These are phyloP conservation scores for Sebastes schlegelii DNA, from an alignment of 2,113 vertebrate genomes.

Conservation along the genomic window DNA sequence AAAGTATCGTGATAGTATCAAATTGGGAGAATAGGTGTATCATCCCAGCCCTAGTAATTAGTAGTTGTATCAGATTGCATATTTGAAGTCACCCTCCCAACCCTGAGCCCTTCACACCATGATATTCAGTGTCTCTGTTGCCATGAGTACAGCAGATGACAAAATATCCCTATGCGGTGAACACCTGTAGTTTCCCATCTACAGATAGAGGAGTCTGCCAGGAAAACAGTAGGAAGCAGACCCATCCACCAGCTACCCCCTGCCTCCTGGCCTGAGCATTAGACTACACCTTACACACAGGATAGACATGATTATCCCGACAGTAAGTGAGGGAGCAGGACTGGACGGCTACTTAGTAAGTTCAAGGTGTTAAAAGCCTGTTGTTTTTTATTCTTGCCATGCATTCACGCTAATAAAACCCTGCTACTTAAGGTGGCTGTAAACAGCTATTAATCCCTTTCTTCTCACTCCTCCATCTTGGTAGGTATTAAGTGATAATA, in stretches of 20 bases:
- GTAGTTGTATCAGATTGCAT: too few relatives aligned
- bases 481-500: constrained; percentile 18
- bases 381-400: background rate
- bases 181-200: constrained; percentile 31
- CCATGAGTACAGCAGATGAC: constrained; percentile 20
- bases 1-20: too few relatives aligned
- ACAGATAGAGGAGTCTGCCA: constrained; percentile 40
- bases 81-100: too few relatives aligned
- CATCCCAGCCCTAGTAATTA: too few relatives aligned
- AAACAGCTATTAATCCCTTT: constrained; percentile 21
- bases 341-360: background rate
- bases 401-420: background rate
- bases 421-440: background rate
- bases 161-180: background rate
- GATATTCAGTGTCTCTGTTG: constrained; percentile 20
- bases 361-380: constrained; percentile 19
- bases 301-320: background rate
- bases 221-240: constrained; percentile 29
- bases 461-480: background rate
- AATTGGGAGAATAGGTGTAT: too few relatives aligned
- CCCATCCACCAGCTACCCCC: background rate
- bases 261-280: constrained; percentile 15
- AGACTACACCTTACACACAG: background rate
- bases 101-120: background rate
- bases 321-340: background rate